Evolutionary conservation across 1,140 invertebrate species (phyloP).

Genomic region (Tenebrio molitor): DNA sequence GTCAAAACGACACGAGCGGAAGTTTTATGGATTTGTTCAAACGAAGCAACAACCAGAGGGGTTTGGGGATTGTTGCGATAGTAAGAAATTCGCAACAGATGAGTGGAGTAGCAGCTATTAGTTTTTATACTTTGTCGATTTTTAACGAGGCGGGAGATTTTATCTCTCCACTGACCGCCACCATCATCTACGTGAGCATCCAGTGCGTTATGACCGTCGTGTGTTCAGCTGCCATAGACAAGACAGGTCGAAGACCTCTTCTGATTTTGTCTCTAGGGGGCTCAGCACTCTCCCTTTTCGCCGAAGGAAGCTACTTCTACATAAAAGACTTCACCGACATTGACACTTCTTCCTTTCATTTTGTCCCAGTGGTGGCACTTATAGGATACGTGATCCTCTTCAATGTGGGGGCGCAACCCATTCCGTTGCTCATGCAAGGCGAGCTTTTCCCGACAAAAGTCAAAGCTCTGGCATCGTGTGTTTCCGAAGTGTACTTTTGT

Average conservation of each 20-base stretch:
- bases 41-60: slow-evolving; percentile 71
- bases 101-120: slow-evolving; percentile 78
- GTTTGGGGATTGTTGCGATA: slow-evolving; percentile 73
- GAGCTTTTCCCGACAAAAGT: slow-evolving; percentile 80
- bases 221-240: slow-evolving; percentile 77
- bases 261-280: slow-evolving; percentile 72
- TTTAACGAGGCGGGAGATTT: slow-evolving; percentile 72
- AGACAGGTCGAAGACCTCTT: slow-evolving; percentile 78
- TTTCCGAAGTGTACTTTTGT: slow-evolving; percentile 78
- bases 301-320: slow-evolving; percentile 69
- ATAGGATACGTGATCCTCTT: slow-evolving; percentile 78
- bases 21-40: slow-evolving; percentile 70
- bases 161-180: slow-evolving; percentile 35
- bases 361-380: slow-evolving; percentile 74
- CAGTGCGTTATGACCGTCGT: slow-evolving; percentile 75
- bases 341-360: slow-evolving; percentile 63
- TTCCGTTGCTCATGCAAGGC: slow-evolving; percentile 78
- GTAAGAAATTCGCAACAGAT: slow-evolving; percentile 81
- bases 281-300: slow-evolving; percentile 68
- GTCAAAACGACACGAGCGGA: slow-evolving; percentile 58
- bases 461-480: slow-evolving; percentile 76
- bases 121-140: slow-evolving; percentile 81
- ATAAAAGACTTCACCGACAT: slow-evolving; percentile 55
- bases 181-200: slow-evolving; percentile 74
- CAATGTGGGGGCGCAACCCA: slow-evolving; percentile 76